These are phyloP conservation scores for Cerastis rubricosa DNA, from an alignment of 2,888 invertebrate genomes.

Conservation along the genomic window DNA sequence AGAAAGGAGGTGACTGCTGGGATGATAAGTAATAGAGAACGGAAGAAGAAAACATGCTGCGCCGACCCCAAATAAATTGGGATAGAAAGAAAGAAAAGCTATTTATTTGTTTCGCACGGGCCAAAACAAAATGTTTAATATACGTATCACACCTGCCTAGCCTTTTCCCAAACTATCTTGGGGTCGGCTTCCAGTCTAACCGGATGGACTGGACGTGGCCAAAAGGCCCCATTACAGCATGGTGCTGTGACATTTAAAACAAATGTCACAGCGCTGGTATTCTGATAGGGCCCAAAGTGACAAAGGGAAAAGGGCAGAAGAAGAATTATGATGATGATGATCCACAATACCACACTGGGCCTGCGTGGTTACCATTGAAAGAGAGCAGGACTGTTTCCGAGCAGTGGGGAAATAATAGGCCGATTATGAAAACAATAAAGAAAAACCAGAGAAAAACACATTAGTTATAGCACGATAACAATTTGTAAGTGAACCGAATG, in stretches of 20 bases:
- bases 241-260: too few species aligned
- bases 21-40: not conserved
- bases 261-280: too few species aligned
- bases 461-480: conserved; percentile 20
- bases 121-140: too few species aligned
- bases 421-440: conserved; percentile 2
- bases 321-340: not conserved
- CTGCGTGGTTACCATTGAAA: too few species aligned
- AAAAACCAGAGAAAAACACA: conserved; percentile 11
- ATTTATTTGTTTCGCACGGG: too few species aligned
- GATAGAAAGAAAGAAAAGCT: not conserved
- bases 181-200: too few species aligned
- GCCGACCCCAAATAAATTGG: not conserved
- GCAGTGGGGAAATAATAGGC: not conserved
- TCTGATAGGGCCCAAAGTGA: too few species aligned
- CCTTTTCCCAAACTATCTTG: too few species aligned
- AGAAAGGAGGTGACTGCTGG: not conserved
- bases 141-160: too few species aligned
- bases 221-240: too few species aligned
- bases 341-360: not conserved
- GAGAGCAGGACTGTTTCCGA: not conserved
- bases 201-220: too few species aligned
- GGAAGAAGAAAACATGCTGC: not conserved
- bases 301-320: too few species aligned
- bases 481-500: conserved; percentile 41